Conservation (phyloP, 2,113 vertebrate species). For the Erythrolamprus reginae region DNA sequence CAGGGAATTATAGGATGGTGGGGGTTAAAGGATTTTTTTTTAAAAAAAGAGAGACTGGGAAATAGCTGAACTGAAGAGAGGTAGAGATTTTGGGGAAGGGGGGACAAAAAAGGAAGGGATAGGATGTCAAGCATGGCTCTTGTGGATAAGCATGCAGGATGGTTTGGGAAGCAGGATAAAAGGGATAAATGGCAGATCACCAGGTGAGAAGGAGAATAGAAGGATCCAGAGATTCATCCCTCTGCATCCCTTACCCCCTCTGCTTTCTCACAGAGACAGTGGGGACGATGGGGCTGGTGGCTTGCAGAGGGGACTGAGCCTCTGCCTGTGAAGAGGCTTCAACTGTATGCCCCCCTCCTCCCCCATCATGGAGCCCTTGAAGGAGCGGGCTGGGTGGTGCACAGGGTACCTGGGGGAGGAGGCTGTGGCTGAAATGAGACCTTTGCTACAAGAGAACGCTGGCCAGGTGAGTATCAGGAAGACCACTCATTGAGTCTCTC, state of each 20-base stretch:
- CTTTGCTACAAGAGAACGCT: conserved; percentile 8
- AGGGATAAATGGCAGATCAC: neutral
- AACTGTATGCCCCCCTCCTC: neutral
- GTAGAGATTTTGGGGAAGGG: neutral
- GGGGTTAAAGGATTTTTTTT: neutral
- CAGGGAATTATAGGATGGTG: neutral
- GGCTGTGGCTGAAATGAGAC: conserved; percentile 2
- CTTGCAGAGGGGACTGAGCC: neutral
- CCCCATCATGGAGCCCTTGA: conserved; percentile 22
- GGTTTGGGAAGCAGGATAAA: neutral
- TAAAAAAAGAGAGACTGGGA: neutral
- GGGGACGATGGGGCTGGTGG: conserved; percentile 13
- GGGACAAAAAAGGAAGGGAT: neutral
- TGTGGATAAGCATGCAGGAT: neutral
- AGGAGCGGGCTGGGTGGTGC: conserved; percentile 12
- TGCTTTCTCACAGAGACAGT: conserved; percentile 19
- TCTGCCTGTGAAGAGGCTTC: conserved; percentile 9
- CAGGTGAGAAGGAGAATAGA: neutral
- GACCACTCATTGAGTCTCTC: neutral
- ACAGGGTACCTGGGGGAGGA: conserved; percentile 4
- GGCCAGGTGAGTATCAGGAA: conserved; percentile 12
- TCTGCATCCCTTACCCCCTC: neutral
- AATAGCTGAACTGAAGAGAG: neutral
- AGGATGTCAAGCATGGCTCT: neutral
- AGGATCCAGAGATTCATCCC: conserved; percentile 1